Conservation (phyloP, 2,113 vertebrate genomes). For the Paralichthys olivaceus region DNA sequence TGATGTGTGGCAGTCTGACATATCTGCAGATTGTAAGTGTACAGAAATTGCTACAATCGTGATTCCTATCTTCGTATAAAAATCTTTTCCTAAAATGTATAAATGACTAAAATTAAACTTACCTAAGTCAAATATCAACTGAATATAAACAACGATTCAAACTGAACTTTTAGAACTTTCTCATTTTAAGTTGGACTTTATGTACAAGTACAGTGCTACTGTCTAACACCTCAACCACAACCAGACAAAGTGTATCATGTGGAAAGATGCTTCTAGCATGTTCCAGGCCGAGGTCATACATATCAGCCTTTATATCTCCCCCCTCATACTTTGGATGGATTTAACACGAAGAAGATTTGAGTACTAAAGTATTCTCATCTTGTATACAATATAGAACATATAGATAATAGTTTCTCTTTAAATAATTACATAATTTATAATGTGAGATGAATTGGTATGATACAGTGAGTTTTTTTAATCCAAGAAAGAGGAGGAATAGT, state of each 20-base stretch:
- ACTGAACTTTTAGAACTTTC: conserved; percentile 60
- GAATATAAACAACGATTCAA: conserved; percentile 73
- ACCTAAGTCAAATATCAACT: conserved; percentile 63
- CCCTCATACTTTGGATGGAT: conserved; percentile 36
- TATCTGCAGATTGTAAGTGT: conserved; percentile 58
- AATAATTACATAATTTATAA: conserved; percentile 72
- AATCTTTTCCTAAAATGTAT: conserved; percentile 64
- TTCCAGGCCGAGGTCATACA: conserved; percentile 47
- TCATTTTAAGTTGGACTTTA: conserved; percentile 64
- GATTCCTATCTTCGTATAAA: conserved; percentile 71
- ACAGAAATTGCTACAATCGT: conserved; percentile 75
- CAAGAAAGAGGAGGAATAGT: conserved; percentile 22
- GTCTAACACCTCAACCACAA: conserved; percentile 76
- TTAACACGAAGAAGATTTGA: conserved; percentile 38
- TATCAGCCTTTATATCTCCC: conserved; percentile 42
- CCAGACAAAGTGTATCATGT: conserved; percentile 67
- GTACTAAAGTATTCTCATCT: conserved; percentile 54
- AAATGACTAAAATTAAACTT: conserved; percentile 71
- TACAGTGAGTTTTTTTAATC: conserved; percentile 37
- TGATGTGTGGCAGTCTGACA: conserved; percentile 49
- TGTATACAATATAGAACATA: conserved; percentile 78
- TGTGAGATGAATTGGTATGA: conserved; percentile 56
- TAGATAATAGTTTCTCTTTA: conserved; percentile 67
- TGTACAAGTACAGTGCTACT: conserved; percentile 78
- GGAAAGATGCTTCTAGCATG: conserved; percentile 65